Percentiles rank a stretch among this genome's conserved stretches.
Evolutionary conservation across 2,113 vertebrate species (phyloP).

Genomic region (chimpanzee (Pan troglodytes)): NHGRI_mPanTro3-v2.1_pri NC_072415.2:38418501-38419000

Average conservation of each 20-base stretch:
- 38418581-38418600: constrained; percentile 58
- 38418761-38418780: not conserved
- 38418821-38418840: not conserved
- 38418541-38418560: not conserved
- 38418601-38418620: not conserved
- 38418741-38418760: not conserved
- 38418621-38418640: not conserved
- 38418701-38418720: not conserved
- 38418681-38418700: not conserved
- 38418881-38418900: not conserved
- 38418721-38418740: not conserved
- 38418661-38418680: not conserved
- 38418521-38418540: not conserved
- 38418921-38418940: not conserved
- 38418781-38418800: not conserved
- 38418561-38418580: not conserved
- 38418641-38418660: not conserved
- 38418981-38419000: accelerated
- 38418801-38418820: not conserved
- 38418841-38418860: not conserved
- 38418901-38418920: not conserved
- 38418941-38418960: not conserved
- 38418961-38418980: not conserved
- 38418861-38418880: not conserved
- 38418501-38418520: constrained; percentile 49